Base-by-base conservation (phyloP, 2,113 vertebrate species). In the Phyllostomus discolor region DNA sequence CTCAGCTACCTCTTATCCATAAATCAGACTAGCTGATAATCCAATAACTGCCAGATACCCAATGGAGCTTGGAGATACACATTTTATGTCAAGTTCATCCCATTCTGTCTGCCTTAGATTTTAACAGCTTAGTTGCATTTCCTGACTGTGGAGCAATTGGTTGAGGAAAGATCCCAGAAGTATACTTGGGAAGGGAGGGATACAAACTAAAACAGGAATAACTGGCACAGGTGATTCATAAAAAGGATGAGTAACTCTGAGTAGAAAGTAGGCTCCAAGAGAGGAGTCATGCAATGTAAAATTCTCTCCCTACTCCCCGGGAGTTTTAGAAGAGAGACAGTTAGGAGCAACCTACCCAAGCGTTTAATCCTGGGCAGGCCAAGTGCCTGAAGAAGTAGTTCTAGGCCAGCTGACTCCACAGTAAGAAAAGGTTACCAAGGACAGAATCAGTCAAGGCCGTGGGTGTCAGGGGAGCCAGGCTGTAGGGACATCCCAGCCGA, bases 101-200 rank as follows among this genome's bases (percentile, higher is more conserved):
- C 81, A 67, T 84, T 94, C 69, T 90, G 26, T 90, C 95, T 81
- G 67, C 54, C 62, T 50, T 85, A 38, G 79, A 66, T 91, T 78
- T 72, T 78, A 62, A 89, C 90, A 93, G 57, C 31, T 41, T 90
- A 89, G 35, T 19, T 89, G 46, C 24, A 33, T 59, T 95, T 96
- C 88, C 90, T 87, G 79, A 92, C n/a, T 69, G 6, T 41, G 64
- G 52, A 85, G 35, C 33, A 69, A 76, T 1, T 17, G 35, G 35
- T 31, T 88, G 52, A 85, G 35, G 64, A 26, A 95, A 80, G 48
- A 83, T 73, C 95, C 73, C 57, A 24, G 38, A 85, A 69, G 48
- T 33, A 70, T 4, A 22, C 38, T 89, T 64, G 35, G 57, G 80
- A 67, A 92, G 46, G 76, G 67, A 90, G 26, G 83, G 38, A 76